Evolutionary conservation across 2,113 vertebrate genomes (phyloP).

Genomic region (Nothocercus nigrocapillus): DNA sequence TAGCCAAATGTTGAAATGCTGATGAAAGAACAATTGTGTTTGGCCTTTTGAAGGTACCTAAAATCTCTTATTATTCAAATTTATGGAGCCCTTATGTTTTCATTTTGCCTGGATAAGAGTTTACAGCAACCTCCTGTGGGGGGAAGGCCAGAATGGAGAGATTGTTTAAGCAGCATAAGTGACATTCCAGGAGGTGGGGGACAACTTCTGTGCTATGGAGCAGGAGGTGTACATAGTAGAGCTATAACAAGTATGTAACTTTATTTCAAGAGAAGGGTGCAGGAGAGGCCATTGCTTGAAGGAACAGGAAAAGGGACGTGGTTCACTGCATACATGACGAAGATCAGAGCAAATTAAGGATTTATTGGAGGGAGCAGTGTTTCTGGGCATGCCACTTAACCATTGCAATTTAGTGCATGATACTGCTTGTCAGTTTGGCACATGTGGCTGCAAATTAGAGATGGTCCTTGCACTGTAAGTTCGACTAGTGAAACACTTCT

Average conservation of each 20-base stretch:
- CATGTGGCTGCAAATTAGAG: background rate
- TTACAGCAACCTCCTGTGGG: background rate
- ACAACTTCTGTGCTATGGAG: background rate
- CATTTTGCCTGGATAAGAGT: background rate
- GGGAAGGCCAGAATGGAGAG: background rate
- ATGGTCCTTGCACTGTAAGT: background rate
- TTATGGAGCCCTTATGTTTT: background rate
- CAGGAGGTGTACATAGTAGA: background rate
- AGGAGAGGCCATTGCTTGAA: background rate
- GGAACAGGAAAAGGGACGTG: background rate
- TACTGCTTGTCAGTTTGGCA: background rate
- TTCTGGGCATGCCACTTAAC: background rate
- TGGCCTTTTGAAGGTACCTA: background rate
- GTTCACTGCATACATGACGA: background rate
- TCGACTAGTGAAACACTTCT: background rate
- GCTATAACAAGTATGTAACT: background rate
- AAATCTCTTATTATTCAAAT: background rate
- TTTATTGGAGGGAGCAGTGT: background rate
- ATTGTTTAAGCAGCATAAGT: background rate
- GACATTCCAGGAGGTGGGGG: background rate
- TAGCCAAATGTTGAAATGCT: background rate
- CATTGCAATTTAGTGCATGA: background rate
- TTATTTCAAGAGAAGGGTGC: background rate
- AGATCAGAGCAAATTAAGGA: background rate
- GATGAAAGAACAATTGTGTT: background rate